Base-by-base conservation (phyloP, 64 coral and sea anemone species). In the Stichodactyla helianthus region DNA sequence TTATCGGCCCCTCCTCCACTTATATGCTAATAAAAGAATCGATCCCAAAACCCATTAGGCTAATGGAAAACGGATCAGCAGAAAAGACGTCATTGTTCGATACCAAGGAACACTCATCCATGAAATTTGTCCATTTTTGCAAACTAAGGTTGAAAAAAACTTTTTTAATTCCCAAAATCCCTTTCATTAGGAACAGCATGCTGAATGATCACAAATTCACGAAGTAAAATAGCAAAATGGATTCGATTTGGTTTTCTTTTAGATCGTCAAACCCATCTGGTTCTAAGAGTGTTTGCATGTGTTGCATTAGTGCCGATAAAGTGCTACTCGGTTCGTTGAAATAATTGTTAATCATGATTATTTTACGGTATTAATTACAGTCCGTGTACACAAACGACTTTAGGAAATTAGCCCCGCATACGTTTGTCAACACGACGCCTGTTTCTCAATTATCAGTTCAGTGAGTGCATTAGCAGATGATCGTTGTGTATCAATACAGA, bases 11-110 rank as follows among this genome's bases (percentile, higher is more conserved):
- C 78, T 81, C 78, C 78, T 53, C 50, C 78, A 81, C 78, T 81
- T 54, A 81, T 81, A 81, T 81, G 78, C 78, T 81, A 81, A 81
- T 81, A 81, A 81, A 81, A 54, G 52, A 81, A 81, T 81, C 78
- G 52, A 81, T 81, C 52, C 78, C 15, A 81, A 81, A 81, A 54
- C 68, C 78, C 78, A 81, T 81, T 81, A 81, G 78, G 14, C 52
- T 81, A 81, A 81, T 81, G 78, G 78, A 81, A 74, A 74, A 81
- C 50, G 78, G 78, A 81, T 81, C 78, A 81, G 52, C 51, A 81
- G 26, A 51, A 52, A 28, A 54, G 78, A 51, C 50, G 35, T 54
- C 52, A 52, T 81, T 51, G 78, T 53, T 81, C 18, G 16, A n/a
- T n/a, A n/a, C 31, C 15, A 81, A 81, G 52, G 54, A 81, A 81